These are phyloP conservation scores for Nesidiocoris tenuis DNA, from an alignment of 2,888 invertebrate species.

Conservation along the genomic window DNA sequence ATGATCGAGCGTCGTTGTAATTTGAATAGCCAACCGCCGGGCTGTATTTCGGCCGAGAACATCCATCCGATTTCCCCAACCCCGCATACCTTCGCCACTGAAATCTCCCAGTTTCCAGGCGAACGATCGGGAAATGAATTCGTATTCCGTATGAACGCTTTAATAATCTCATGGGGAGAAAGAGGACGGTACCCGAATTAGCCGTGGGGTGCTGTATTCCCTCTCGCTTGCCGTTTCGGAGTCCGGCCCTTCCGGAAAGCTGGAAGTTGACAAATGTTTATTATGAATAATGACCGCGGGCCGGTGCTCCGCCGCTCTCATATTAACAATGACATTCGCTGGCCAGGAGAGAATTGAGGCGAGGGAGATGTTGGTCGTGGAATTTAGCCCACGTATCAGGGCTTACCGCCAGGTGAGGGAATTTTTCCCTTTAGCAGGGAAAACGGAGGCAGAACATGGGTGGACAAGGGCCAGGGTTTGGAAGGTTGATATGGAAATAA, in stretches of 20 bases:
- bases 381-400: background rate
- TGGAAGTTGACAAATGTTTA: constrained; percentile 45
- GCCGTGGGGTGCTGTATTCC: background rate
- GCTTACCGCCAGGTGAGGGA: constrained; percentile 1
- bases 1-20: background rate
- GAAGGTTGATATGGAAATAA: too few species aligned
- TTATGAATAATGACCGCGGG: constrained; percentile 43
- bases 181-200: constrained; percentile 4
- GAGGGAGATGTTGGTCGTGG: background rate
- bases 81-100: background rate
- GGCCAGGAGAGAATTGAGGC: background rate
- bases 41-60: background rate
- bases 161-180: constrained; percentile 12
- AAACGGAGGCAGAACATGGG: too few species aligned
- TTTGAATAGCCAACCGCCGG: background rate
- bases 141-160: constrained; percentile 15
- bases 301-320: constrained; percentile 15
- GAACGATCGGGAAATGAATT: constrained; percentile 34
- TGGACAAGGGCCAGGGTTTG: too few species aligned
- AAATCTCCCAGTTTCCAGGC: background rate
- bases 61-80: background rate
- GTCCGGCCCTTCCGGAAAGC: constrained; percentile 22
- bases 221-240: background rate
- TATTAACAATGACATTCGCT: constrained; percentile 23
- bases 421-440: background rate